A percentile compares a stretch with the other conserved stretches of the same genome.
Evolutionary conservation across 2,888 invertebrate species (phyloP).

Genomic region (Leuctra nigra): DNA sequence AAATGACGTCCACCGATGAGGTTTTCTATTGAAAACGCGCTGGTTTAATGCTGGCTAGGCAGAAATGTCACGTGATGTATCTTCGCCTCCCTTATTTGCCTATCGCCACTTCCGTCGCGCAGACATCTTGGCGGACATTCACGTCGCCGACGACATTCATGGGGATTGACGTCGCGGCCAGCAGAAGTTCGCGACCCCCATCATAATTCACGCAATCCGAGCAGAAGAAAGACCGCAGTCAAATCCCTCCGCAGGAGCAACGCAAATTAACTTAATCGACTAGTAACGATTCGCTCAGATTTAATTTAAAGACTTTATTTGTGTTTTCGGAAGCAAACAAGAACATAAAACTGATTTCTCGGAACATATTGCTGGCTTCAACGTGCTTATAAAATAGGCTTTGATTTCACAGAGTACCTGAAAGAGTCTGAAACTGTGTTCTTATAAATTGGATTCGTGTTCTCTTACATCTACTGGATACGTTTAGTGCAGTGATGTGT

Average conservation of each 20-base stretch:
- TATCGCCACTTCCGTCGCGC: too few relatives aligned
- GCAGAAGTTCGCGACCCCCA: not conserved
- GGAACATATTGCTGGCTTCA: not conserved
- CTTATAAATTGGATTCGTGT: not conserved
- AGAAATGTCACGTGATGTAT: not conserved
- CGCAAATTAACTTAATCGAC: not conserved
- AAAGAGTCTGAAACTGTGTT: not conserved
- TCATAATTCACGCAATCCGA: constrained; percentile 4
- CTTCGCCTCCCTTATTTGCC: not conserved
- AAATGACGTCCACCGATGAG: constrained; percentile 1
- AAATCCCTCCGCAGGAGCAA: not conserved
- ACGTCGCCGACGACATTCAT: not conserved
- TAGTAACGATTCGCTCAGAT: not conserved
- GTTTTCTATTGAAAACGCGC: not conserved
- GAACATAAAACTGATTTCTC: not conserved
- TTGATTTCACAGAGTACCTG: not conserved
- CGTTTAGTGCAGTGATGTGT: constrained; percentile 13
- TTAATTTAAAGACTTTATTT: not conserved
- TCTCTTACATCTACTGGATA: not conserved
- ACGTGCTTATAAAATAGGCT: constrained; percentile 1
- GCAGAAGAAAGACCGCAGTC: not conserved
- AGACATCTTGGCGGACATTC: too few relatives aligned
- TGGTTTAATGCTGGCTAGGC: constrained; percentile 14
- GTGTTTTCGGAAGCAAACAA: not conserved
- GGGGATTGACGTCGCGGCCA: not conserved